These are phyloP conservation scores for Auanema sp. DNA, from an alignment of 2,888 invertebrate genomes.

Conservation along the genomic window DNA sequence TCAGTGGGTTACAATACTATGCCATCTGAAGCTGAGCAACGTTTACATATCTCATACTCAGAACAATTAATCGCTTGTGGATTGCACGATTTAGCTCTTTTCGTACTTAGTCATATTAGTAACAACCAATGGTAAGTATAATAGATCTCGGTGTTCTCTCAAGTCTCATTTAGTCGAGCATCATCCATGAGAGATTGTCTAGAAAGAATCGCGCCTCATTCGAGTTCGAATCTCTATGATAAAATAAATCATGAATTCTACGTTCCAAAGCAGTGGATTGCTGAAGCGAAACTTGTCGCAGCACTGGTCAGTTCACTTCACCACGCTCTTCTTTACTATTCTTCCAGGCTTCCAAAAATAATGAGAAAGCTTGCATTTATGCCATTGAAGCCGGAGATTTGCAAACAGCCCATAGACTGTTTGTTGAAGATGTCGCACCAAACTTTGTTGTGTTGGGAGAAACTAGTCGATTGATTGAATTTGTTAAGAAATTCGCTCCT, in stretches of 20 bases:
- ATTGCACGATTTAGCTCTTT: constrained; percentile 33
- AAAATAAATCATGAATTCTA: constrained; percentile 20
- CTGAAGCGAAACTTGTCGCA: constrained; percentile 32
- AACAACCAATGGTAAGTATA: constrained; percentile 41
- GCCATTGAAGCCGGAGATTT: constrained; percentile 29
- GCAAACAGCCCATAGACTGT: constrained; percentile 27
- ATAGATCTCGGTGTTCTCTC: too few relatives aligned
- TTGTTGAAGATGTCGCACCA: constrained; percentile 42
- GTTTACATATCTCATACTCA: constrained; percentile 34
- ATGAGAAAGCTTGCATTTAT: constrained; percentile 23
- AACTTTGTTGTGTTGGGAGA: constrained; percentile 36
- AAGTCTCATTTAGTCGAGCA: constrained; percentile 7
- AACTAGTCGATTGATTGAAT: constrained; percentile 21
- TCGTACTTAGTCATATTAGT: constrained; percentile 41
- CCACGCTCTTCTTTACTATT: not conserved
- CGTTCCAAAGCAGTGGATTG: constrained; percentile 38
- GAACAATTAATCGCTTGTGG: constrained; percentile 32
- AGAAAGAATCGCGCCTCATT: constrained; percentile 25
- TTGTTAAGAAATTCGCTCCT: constrained; percentile 30
- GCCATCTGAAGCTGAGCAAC: constrained; percentile 31
- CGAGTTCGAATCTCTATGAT: constrained; percentile 18
- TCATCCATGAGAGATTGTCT: constrained; percentile 16
- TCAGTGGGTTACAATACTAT: constrained; percentile 39
- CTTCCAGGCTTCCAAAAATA: constrained; percentile 19
- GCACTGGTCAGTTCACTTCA: constrained; percentile 23